Conservation (phyloP, 37 sponge, comb jelly and placozoan species). For the Bolinopsis microptera region DNA sequence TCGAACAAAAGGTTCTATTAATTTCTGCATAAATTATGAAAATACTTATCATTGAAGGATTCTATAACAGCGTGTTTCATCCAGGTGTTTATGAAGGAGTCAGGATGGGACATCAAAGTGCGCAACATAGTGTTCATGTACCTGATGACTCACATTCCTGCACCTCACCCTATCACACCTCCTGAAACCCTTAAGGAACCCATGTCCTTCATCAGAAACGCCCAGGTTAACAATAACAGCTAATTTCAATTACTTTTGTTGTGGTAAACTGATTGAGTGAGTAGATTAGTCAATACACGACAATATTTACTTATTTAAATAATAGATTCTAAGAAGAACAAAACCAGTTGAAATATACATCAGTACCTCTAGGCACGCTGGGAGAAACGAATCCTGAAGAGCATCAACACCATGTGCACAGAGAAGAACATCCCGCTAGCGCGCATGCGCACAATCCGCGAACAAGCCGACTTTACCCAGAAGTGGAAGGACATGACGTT, state of each 20-base stretch:
- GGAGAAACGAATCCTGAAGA: slow-evolving; percentile 61
- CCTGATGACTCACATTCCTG: background rate
- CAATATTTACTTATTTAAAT: background rate
- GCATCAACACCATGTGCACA: slow-evolving; percentile 63
- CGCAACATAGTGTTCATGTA: slow-evolving; percentile 44
- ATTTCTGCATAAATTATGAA: too few relatives aligned
- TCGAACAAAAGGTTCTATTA: too few relatives aligned
- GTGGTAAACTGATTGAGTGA: too few relatives aligned
- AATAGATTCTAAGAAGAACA: background rate
- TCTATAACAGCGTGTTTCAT: too few relatives aligned
- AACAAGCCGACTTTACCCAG: slow-evolving; percentile 63
- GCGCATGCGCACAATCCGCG: slow-evolving; percentile 55
- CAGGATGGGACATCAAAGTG: slow-evolving; percentile 51
- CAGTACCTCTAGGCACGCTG: slow-evolving; percentile 1
- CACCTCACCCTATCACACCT: slow-evolving; percentile 30
- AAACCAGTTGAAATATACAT: background rate
- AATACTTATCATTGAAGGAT: too few relatives aligned
- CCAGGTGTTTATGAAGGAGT: slow-evolving; percentile 65
- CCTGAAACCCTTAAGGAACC: slow-evolving; percentile 44
- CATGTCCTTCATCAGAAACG: slow-evolving; percentile 57
- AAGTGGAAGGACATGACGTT: slow-evolving; percentile 64
- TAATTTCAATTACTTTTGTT: background rate
- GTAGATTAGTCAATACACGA: too few relatives aligned
- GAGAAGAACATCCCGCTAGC: slow-evolving; percentile 60
- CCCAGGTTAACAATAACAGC: background rate